phyloP scores from a whole-genome alignment of 2,797 vertebrate species.

The Mionectes olivaceus region DNA sequence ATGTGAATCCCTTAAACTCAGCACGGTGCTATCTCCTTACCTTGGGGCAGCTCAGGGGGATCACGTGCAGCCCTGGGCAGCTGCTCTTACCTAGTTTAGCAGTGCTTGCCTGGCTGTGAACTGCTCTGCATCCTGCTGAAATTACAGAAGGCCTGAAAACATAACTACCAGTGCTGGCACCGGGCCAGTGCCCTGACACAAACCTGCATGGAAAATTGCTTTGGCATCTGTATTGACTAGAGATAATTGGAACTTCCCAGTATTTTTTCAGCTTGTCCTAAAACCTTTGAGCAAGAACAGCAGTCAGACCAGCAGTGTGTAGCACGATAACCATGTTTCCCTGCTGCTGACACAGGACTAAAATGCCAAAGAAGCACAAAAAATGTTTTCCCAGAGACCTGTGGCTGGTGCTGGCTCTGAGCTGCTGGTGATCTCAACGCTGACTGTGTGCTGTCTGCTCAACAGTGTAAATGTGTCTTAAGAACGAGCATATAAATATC shows the following conservation, averaged over 20 bases:
- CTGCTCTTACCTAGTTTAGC: neutral
- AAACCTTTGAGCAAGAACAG: neutral
- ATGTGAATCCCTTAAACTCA: neutral
- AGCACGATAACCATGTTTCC: neutral
- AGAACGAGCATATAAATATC: neutral
- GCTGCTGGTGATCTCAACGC: neutral
- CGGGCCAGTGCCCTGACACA: neutral
- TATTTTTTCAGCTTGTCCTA: neutral
- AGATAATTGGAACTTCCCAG: neutral
- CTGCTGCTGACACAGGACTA: neutral
- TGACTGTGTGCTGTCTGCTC: neutral
- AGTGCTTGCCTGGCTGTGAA: neutral
- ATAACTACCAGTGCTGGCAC: neutral
- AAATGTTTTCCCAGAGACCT: neutral
- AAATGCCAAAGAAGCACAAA: neutral
- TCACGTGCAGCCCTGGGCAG: neutral
- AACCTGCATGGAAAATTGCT: neutral
- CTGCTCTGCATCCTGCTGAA: slow-evolving; percentile 16
- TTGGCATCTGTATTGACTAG: neutral
- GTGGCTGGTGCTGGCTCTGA: neutral
- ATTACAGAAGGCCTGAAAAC: slow-evolving; percentile 53
- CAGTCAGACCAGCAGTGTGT: neutral
- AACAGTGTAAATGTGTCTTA: neutral
- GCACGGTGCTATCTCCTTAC: neutral
- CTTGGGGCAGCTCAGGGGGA: neutral